Percentiles rank a stretch among this genome's conserved stretches.
phyloP scores from a whole-genome alignment of 2,797 vertebrate genomes.

The Eulemur mongoz region DNA sequence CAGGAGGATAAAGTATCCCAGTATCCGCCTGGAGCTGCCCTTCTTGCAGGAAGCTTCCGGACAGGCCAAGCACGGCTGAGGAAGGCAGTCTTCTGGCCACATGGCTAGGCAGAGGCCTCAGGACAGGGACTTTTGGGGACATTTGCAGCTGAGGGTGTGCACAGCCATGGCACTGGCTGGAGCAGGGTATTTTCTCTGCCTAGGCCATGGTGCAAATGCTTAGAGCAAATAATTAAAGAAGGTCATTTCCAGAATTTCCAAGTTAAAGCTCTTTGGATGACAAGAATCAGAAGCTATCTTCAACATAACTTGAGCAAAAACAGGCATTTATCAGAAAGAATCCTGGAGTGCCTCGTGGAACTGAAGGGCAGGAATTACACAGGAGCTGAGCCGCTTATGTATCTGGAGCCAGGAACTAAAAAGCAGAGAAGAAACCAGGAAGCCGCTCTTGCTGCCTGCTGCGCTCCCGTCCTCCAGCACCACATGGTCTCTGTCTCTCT shows the following conservation, averaged over 20 bases:
- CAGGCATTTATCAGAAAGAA: background rate
- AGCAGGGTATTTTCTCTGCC: background rate
- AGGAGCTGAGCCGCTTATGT: background rate
- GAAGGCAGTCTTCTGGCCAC: background rate
- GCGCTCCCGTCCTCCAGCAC: background rate
- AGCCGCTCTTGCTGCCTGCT: background rate
- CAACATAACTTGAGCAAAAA: background rate
- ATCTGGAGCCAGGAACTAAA: background rate
- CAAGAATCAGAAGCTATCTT: conserved; percentile 40
- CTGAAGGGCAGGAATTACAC: background rate
- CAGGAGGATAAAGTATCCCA: background rate
- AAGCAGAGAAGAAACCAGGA: background rate
- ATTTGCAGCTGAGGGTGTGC: background rate
- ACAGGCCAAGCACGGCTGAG: background rate
- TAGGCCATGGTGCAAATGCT: background rate
- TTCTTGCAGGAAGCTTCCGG: background rate
- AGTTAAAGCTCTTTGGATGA: background rate
- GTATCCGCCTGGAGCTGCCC: background rate
- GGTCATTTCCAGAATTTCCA: conserved; percentile 2
- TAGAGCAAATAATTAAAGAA: background rate
- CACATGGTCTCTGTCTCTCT: background rate
- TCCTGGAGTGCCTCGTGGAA: background rate
- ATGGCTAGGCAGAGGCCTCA: background rate
- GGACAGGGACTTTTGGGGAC: background rate
- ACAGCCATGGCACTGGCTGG: background rate